These are phyloP conservation scores for Anas bernieri DNA, from an alignment of 2,797 vertebrate species.

Conservation along the genomic window DNA sequence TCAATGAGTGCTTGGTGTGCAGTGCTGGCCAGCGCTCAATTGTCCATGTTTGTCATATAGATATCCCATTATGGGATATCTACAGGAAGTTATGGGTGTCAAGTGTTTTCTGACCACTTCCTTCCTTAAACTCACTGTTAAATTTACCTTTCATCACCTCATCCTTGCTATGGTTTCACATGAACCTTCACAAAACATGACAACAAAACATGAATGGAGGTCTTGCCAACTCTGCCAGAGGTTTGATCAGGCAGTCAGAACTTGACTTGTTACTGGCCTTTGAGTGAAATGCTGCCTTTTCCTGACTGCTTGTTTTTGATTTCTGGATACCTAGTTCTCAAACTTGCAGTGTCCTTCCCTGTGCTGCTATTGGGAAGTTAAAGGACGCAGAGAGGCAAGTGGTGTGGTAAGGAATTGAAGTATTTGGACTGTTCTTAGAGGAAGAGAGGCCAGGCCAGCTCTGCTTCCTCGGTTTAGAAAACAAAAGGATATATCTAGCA, in stretches of 20 bases:
- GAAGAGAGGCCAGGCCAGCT: background rate
- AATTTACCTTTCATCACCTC: background rate
- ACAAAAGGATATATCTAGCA: background rate
- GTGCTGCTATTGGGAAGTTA: background rate
- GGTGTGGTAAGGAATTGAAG: background rate
- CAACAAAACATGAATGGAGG: background rate
- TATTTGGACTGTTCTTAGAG: background rate
- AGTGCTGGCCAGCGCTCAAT: background rate
- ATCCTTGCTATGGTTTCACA: background rate
- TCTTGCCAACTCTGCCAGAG: background rate
- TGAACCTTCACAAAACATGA: background rate
- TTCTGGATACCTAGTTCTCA: background rate
- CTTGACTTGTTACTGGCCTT: background rate
- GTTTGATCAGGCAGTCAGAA: background rate
- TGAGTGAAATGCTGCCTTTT: background rate
- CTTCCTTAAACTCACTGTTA: background rate
- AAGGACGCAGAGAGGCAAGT: background rate
- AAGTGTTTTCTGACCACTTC: background rate
- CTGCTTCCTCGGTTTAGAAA: background rate
- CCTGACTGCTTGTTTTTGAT: background rate
- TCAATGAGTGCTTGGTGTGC: background rate
- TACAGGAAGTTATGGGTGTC: background rate
- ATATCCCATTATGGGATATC: background rate
- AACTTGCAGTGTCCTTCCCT: fast-evolving
- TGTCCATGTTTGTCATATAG: background rate